Percentiles rank a stretch among this genome's conserved stretches.
These are phyloP conservation scores for Sinocyclocheilus anophthalmus DNA, from an alignment of 2,113 vertebrate genomes.

Conservation along the genomic window DNA sequence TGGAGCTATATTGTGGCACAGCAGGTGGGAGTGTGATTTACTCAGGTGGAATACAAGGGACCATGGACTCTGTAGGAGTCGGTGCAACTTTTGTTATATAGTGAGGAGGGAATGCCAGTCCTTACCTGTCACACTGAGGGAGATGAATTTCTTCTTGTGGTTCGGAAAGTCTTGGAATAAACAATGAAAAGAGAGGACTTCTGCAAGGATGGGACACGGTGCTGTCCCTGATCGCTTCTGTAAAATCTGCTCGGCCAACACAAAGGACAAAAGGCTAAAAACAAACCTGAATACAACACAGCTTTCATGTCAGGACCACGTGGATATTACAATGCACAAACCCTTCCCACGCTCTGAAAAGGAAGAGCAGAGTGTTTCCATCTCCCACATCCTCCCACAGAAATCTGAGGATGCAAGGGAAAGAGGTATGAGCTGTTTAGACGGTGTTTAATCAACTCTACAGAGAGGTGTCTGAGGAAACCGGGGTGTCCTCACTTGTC, in stretches of 20 bases:
- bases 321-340: conserved; percentile 55
- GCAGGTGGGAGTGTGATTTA: conserved; percentile 12
- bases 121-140: not conserved
- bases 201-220: conserved; percentile 19
- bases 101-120: conserved; percentile 9
- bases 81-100: not conserved
- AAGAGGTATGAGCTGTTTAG: conserved; percentile 15
- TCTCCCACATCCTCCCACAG: conserved; percentile 32
- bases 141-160: not conserved
- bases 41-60: conserved; percentile 23
- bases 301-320: conserved; percentile 52
- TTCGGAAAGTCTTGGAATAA: conserved; percentile 27
- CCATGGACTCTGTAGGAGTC: not conserved
- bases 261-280: conserved; percentile 23
- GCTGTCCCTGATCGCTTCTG: conserved; percentile 15
- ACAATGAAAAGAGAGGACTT: not conserved
- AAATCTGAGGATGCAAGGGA: conserved; percentile 24
- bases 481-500: not conserved
- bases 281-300: conserved; percentile 33
- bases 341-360: conserved; percentile 42
- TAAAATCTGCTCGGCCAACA: conserved; percentile 15
- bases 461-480: conserved; percentile 26
- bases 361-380: conserved; percentile 23
- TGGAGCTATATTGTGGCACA: not conserved
- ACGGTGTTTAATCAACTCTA: conserved; percentile 20